Conservation (phyloP, 2,888 invertebrate genomes). For the Ectropis crepuscularia region DNA sequence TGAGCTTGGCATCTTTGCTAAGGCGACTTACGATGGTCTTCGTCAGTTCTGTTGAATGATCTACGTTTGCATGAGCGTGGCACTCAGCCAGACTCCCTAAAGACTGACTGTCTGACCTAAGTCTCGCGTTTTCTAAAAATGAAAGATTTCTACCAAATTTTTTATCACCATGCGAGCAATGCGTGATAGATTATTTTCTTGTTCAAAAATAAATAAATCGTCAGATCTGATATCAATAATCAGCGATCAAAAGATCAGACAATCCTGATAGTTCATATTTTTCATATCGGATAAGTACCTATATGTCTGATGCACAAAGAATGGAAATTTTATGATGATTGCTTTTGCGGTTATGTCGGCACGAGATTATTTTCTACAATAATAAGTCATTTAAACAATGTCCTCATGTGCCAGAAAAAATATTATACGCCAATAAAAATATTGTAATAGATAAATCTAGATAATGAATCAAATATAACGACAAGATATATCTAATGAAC, state of each 20-base stretch:
- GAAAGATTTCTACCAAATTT: slow-evolving; percentile 18
- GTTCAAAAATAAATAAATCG: slow-evolving; percentile 12
- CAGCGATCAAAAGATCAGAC: slow-evolving; percentile 8
- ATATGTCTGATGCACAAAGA: slow-evolving; percentile 7
- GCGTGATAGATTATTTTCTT: slow-evolving; percentile 18
- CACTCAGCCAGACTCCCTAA: slow-evolving; percentile 32
- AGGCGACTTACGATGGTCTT: slow-evolving; percentile 13
- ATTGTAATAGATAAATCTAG: too few species aligned
- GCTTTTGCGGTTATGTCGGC: slow-evolving; percentile 4
- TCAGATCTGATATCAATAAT: slow-evolving; percentile 21
- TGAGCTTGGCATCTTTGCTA: slow-evolving; percentile 16
- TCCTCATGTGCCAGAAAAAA: neutral
- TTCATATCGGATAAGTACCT: neutral
- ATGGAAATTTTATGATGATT: slow-evolving; percentile 9
- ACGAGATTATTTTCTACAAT: neutral
- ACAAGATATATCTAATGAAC: too few species aligned
- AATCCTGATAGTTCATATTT: slow-evolving; percentile 7
- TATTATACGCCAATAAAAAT: neutral
- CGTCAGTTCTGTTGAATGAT: slow-evolving; percentile 20
- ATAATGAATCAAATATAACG: too few species aligned
- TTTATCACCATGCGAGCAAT: slow-evolving; percentile 23
- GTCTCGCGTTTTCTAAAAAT: slow-evolving; percentile 28
- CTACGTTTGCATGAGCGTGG: slow-evolving; percentile 28
- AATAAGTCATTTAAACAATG: neutral
- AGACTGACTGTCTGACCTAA: slow-evolving; percentile 21